Base-by-base conservation (phyloP, 2,888 invertebrate genomes). In the Amblyjoppa fuscipennis region DNA sequence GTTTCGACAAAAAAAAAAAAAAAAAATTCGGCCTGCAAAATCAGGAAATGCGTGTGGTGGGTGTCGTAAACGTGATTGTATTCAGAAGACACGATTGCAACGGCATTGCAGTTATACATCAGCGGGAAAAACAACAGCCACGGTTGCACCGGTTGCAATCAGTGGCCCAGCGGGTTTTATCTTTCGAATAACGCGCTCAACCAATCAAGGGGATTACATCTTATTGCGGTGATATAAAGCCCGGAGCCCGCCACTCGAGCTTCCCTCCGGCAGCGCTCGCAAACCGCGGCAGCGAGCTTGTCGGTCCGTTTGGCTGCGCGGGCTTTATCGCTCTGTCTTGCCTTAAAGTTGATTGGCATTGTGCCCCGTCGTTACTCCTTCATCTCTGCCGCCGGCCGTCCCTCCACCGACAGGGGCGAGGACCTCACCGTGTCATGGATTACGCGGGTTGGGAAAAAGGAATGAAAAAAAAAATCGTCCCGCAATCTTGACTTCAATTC, bases 261-360 rank as follows among this genome's bases (percentile, higher is more conserved):
- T 61, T 61, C 45, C 38, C 71, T 56, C 34, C 41, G 38, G 38
- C 51, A 73, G 38, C 20, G 64, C 51, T 38, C 28, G 38, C 64
- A 71, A 79, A 53, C 71, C 45, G 41, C 64, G 64, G 7, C 1
- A 28, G 20, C 25, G 56, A 38, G 71, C 38, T 73, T 53, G 71
- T 70, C 78, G 59, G 53, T 38, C 16, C 49, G 41, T 45, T 73
- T 20, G 53, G 51, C n/a, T 56, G 69, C 69, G 34, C 70, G 56
- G 80, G 73, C 80, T 83, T 87, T 87, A 87, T 79, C 77, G 83
- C 83, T 66, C 74, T 59, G 76, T 53, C 70, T 64, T 64, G 81
- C 76, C 75, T 86, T 81, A 79, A 84, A 86, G 76, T 82, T 84
- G 86, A 87, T 87, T 87, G 84, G 82, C 82, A 87, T 79, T 73